Evolutionary conservation across 2,113 vertebrate genomes (phyloP).

Genomic region (Brachypteracias leptosomus): DNA sequence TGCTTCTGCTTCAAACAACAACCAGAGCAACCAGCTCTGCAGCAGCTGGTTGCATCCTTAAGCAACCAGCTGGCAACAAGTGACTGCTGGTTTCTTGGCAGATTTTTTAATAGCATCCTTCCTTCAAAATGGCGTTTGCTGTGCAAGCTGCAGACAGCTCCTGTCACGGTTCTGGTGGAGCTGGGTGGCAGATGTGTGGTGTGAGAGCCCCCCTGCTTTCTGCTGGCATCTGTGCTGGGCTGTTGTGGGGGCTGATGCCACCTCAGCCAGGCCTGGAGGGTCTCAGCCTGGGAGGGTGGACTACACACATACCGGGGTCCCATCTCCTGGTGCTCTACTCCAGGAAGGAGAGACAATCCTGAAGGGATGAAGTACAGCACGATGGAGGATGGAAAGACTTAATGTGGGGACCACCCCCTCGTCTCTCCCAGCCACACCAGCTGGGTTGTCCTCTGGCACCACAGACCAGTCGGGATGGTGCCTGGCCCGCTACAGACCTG

Average conservation of each 20-base stretch:
- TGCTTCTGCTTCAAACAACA: neutral
- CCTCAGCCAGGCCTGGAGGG: neutral
- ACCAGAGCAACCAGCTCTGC: neutral
- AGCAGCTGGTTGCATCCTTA: neutral
- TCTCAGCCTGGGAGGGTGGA: neutral
- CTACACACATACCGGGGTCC: no score
- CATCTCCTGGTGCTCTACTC: neutral
- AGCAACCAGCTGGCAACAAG: neutral
- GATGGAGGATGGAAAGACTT: neutral
- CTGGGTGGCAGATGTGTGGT: accelerated
- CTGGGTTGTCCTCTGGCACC: accelerated
- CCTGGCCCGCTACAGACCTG: neutral
- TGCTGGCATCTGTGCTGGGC: neutral
- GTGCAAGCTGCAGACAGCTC: neutral
- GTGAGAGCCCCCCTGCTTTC: neutral
- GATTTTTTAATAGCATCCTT: neutral
- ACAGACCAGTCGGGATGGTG: accelerated
- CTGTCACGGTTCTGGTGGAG: neutral
- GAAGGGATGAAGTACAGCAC: neutral
- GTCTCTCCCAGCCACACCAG: neutral
- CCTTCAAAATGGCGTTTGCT: neutral
- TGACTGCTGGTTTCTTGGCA: neutral
- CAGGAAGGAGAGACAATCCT: neutral
- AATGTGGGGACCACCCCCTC: accelerated
- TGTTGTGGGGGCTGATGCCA: neutral